Evolutionary conservation across 2,888 invertebrate species (phyloP).

Genomic region (Epistrophella euchroma): DNA sequence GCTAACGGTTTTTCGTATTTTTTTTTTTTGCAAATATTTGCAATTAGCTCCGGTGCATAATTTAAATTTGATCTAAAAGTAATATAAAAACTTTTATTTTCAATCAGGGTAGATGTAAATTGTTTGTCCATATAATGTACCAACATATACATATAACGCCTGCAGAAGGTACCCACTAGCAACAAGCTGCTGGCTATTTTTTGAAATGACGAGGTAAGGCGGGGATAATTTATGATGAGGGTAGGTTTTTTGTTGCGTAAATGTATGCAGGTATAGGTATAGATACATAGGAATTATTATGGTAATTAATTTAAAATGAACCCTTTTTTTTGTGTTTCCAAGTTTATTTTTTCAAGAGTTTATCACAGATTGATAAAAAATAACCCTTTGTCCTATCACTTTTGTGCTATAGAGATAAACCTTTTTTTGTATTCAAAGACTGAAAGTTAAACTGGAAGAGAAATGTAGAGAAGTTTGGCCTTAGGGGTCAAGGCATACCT

Average conservation of each 20-base stretch:
- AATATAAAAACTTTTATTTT: slow-evolving; percentile 32
- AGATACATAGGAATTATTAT: slow-evolving; percentile 14
- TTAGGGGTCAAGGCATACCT: neutral
- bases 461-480: neutral
- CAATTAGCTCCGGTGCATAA: slow-evolving; percentile 18
- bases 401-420: slow-evolving; percentile 7
- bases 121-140: neutral
- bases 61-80: slow-evolving; percentile 22
- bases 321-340: slow-evolving; percentile 10
- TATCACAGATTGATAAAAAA: slow-evolving; percentile 25
- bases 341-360: slow-evolving; percentile 6
- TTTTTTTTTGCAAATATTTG: slow-evolving; percentile 13
- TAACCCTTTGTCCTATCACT: slow-evolving; percentile 7
- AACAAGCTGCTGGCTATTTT: slow-evolving; percentile 24
- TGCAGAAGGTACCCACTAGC: neutral
- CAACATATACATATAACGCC: neutral
- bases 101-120: neutral
- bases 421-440: neutral
- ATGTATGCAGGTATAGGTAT: neutral
- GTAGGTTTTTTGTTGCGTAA: neutral
- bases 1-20: neutral
- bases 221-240: slow-evolving; percentile 31
- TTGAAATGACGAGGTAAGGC: neutral
- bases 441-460: neutral
- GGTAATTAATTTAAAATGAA: slow-evolving; percentile 35